These are phyloP conservation scores for Eupsilia transversa DNA, from an alignment of 2,888 invertebrate genomes.

Conservation along the genomic window DNA sequence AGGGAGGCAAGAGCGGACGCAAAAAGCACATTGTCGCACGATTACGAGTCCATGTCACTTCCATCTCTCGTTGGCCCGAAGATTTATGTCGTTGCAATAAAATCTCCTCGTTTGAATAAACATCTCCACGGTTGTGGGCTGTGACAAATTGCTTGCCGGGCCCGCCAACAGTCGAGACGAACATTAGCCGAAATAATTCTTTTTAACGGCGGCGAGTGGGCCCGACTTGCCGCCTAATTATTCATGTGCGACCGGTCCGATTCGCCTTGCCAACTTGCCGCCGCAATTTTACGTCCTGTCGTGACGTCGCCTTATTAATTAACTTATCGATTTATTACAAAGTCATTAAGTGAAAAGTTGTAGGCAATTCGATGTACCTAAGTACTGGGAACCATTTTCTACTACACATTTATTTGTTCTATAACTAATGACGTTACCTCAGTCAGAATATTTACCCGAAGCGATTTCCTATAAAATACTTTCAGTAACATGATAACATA, in stretches of 20 bases:
- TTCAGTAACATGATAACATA: conserved; percentile 33
- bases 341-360: conserved; percentile 25
- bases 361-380: conserved; percentile 2
- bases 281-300: conserved; percentile 33
- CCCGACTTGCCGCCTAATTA: conserved; percentile 81
- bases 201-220: conserved; percentile 82
- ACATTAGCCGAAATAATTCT: conserved; percentile 87
- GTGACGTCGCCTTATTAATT: conserved; percentile 57
- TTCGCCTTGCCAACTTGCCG: conserved; percentile 60
- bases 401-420: neutral
- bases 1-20: conserved; percentile 51
- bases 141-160: conserved; percentile 87
- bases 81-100: conserved; percentile 89
- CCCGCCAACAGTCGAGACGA: conserved; percentile 85
- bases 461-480: conserved; percentile 13
- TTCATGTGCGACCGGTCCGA: conserved; percentile 77
- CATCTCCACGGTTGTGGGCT: conserved; percentile 81
- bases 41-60: conserved; percentile 84
- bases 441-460: neutral
- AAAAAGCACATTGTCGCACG: conserved; percentile 80
- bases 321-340: conserved; percentile 51
- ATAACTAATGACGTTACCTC: neutral
- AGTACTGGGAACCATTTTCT: neutral
- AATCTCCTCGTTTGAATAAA: conserved; percentile 89
- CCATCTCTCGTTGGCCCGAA: conserved; percentile 81